Conservation (phyloP, 1,140 invertebrate species). For the Aphidius gifuensis region DNA sequence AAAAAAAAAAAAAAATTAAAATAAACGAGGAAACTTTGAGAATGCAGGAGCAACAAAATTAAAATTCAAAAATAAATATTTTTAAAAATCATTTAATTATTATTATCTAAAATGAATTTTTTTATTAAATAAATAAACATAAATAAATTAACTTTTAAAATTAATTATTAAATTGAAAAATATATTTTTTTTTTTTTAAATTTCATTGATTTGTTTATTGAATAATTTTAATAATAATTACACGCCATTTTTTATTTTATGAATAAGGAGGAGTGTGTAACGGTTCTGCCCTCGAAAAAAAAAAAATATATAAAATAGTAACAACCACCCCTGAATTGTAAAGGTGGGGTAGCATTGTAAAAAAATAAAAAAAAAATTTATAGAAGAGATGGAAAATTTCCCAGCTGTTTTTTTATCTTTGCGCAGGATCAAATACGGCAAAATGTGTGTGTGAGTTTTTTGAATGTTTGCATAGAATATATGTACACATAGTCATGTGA, state of each 20-base stretch:
- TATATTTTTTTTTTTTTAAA: no score
- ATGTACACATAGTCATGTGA: constrained; percentile 16
- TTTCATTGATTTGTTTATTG: no score
- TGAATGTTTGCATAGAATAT: constrained; percentile 10
- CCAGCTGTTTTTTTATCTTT: constrained; percentile 51
- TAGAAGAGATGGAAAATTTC: constrained; percentile 38
- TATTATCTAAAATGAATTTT: no score
- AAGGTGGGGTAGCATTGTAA: not conserved
- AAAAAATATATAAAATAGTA: not conserved
- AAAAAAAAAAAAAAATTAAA: constrained; percentile 11
- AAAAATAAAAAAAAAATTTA: constrained; percentile 24
- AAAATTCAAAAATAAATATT: not conserved
- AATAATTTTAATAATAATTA: no score
- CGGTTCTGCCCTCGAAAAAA: not conserved
- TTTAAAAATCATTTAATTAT: no score
- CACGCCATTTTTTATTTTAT: no score
- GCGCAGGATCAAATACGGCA: constrained; percentile 48
- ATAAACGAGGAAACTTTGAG: not conserved
- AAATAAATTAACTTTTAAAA: no score
- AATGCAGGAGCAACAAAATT: constrained; percentile 14
- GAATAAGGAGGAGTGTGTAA: not conserved
- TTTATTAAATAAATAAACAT: no score
- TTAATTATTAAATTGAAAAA: no score
- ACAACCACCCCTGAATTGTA: constrained; percentile 6
- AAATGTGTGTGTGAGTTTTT: constrained; percentile 4